Evolutionary conservation across 2,888 invertebrate genomes (phyloP).

Genomic region (Apocheima hispidaria): DNA sequence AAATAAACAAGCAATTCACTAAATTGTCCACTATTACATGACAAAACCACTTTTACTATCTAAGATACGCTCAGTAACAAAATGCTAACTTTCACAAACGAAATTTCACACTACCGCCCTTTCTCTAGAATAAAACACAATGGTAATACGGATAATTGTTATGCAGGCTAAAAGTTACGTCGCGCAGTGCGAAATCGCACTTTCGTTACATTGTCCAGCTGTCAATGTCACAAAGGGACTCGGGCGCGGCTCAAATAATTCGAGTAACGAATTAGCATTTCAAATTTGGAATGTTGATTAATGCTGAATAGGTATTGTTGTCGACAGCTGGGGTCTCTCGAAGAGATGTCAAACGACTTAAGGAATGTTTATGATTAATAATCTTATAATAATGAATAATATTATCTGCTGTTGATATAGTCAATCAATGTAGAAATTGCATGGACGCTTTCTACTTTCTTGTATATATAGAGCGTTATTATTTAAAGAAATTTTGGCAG

Average conservation of each 20-base stretch:
- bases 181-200: conserved; percentile 41
- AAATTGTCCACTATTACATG: conserved; percentile 14
- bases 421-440: conserved; percentile 16
- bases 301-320: conserved; percentile 35
- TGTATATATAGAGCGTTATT: conserved; percentile 3
- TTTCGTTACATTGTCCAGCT: conserved; percentile 35
- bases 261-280: conserved; percentile 27
- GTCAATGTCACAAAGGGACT: conserved; percentile 34
- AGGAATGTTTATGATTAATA: conserved; percentile 32
- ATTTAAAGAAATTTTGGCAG: too few species aligned
- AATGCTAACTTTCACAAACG: conserved; percentile 64
- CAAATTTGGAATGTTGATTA: conserved; percentile 37
- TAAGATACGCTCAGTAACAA: conserved; percentile 28
- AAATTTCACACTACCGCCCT: conserved; percentile 66
- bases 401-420: conserved; percentile 26
- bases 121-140: conserved; percentile 71
- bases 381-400: too few species aligned
- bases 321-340: conserved; percentile 28
- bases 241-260: conserved; percentile 33
- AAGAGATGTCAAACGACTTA: conserved; percentile 31
- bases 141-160: conserved; percentile 73
- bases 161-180: conserved; percentile 67
- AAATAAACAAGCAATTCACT: not conserved
- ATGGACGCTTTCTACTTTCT: conserved; percentile 30
- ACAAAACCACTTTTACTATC: conserved; percentile 35